Evolutionary conservation across 1,140 invertebrate species (phyloP), one percentile per base, ranked within the genome.

Genomic region (Leguminivora glycinivorella): DNA sequence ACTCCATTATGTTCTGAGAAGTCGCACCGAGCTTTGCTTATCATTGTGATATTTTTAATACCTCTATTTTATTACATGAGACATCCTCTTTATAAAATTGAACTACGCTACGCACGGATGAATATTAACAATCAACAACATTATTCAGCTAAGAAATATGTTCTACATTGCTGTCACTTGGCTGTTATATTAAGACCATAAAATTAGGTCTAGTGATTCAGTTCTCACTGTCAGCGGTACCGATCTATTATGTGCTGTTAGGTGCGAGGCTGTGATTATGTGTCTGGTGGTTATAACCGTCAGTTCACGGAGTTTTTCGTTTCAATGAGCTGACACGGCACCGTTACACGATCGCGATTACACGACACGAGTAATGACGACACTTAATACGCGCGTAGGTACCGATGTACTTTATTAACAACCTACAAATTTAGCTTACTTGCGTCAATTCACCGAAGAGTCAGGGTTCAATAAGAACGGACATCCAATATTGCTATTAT

Each of bases 261-360:
- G 14, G 58, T 63, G 58, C 58, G 26, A 63, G 58, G 5, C 25
- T n/a, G 25, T 29, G n/a, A 52, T 52, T 52, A 52, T 29, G 58
- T 63, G 26, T 14, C 26, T 26, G 75, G 76, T 75, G 60, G 71
- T 74, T 69, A 75, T 75, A 75, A 80, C 77, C 79, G 76, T 77
- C 56, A 72, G 77, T 70, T 72, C 73, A 72, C 72, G 47, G 69
- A 76, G 73, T 79, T 75, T 82, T 74, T 82, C 72, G 82, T 83
- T 79, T 76, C 73, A 80, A 82, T 73, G 68, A 78, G 82, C 69
- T 77, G 74, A 78, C 79, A 78, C 66, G 68, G 68, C 56, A 76
- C 87, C 87, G 87, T 85, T 89, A 89, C 70, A 74, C 71, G 81
- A 78, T 83, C 80, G 60, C 68, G 75, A 83, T 83, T 82, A 80